Evolutionary conservation across 2,888 invertebrate genomes (phyloP).

Genomic region (Zele albiditarsus): DNA sequence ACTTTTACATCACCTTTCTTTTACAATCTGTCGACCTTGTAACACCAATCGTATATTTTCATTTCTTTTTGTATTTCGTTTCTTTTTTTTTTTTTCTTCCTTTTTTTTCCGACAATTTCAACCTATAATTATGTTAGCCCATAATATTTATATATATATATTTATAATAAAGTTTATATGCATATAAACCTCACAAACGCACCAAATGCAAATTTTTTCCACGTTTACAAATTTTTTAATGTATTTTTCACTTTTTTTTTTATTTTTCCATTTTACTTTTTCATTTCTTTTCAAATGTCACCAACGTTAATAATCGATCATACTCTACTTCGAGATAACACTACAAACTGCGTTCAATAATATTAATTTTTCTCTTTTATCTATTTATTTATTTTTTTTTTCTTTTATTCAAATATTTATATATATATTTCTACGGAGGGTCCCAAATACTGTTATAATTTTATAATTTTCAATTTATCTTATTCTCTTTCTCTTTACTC

Average conservation of each 20-base stretch:
- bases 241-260: not conserved
- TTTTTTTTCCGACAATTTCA: not conserved
- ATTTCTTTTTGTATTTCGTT: too few species aligned
- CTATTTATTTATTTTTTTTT: not conserved
- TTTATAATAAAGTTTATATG: not conserved
- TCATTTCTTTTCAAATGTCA: too few species aligned
- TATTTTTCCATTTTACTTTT: not conserved
- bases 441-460: constrained; percentile 59
- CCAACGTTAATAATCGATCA: not conserved
- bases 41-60: constrained; percentile 28
- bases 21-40: constrained; percentile 28
- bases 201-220: not conserved
- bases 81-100: not conserved
- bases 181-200: not conserved
- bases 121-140: not conserved
- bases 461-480: constrained; percentile 36
- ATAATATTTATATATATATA: not conserved
- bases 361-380: constrained; percentile 16
- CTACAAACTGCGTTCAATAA: constrained; percentile 21
- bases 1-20: constrained; percentile 34
- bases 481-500: constrained; percentile 35
- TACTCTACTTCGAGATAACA: not conserved
- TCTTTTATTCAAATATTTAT: not conserved
- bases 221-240: not conserved
- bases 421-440: constrained; percentile 55